These are phyloP conservation scores for Athalia circularis DNA, from an alignment of 2,888 invertebrate genomes.

Conservation along the genomic window DNA sequence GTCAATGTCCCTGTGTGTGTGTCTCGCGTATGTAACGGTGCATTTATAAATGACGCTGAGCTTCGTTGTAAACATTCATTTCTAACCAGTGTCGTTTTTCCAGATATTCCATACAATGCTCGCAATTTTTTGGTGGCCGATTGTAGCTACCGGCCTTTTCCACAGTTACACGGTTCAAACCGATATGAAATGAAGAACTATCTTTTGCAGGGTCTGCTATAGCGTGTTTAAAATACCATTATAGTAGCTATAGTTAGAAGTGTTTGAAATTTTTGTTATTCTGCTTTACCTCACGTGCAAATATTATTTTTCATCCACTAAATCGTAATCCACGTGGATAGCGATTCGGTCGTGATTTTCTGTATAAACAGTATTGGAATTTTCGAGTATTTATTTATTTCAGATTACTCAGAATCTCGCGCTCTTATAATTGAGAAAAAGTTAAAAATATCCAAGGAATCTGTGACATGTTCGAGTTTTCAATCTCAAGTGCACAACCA, in stretches of 20 bases:
- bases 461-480: conserved; percentile 5
- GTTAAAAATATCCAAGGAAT: conserved; percentile 20
- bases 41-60: too few relatives aligned
- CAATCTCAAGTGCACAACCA: conserved; percentile 54
- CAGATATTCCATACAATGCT: too few relatives aligned
- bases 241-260: not conserved
- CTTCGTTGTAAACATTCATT: too few relatives aligned
- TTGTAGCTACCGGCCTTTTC: too few relatives aligned
- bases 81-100: too few relatives aligned
- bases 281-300: conserved; percentile 17
- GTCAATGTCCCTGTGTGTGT: not conserved
- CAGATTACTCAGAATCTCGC: not conserved
- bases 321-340: not conserved
- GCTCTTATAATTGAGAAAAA: not conserved
- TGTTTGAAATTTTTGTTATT: conserved; percentile 28
- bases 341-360: not conserved
- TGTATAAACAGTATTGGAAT: not conserved
- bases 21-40: too few relatives aligned
- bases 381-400: not conserved
- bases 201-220: not conserved
- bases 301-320: not conserved
- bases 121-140: too few relatives aligned
- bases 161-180: too few relatives aligned
- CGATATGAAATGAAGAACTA: too few relatives aligned
- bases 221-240: conserved; percentile 15